Conservation (phyloP, 1,140 invertebrate genomes). For the Temnothorax curvispinosus region DNA sequence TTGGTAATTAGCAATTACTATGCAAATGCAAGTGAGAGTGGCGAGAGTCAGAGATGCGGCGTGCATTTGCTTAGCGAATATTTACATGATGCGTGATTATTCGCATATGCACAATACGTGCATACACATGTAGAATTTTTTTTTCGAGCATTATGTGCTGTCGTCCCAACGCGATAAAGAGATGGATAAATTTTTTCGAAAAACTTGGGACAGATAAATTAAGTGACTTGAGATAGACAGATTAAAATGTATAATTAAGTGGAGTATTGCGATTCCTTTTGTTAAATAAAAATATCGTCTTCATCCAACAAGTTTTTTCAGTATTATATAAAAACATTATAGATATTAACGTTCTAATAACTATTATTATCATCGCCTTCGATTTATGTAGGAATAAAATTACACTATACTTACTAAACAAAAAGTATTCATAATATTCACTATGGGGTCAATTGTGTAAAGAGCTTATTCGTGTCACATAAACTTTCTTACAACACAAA, state of each 20-base stretch:
- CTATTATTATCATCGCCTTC: conserved; percentile 35
- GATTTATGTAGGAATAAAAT: conserved; percentile 26
- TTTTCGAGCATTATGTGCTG: neutral
- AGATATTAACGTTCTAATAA: conserved; percentile 14
- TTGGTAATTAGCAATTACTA: conserved; percentile 59
- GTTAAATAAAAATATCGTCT: conserved; percentile 1
- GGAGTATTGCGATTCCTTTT: neutral
- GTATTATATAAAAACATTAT: conserved; percentile 29
- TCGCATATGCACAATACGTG: no score
- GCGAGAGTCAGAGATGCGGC: neutral
- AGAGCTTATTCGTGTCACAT: neutral
- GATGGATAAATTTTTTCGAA: neutral
- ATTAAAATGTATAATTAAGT: neutral
- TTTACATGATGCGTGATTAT: conserved; percentile 1
- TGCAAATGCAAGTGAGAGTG: conserved; percentile 35
- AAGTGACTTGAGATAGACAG: neutral
- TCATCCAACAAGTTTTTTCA: conserved; percentile 14
- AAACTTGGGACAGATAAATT: neutral
- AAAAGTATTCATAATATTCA: neutral
- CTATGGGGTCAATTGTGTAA: neutral
- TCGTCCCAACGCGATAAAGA: neutral
- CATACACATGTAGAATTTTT: neutral
- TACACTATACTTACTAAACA: conserved; percentile 11
- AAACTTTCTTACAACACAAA: conserved; percentile 5
- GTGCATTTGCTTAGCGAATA: conserved; percentile 7